Conservation (phyloP, 2,113 vertebrate genomes). For the Zootoca vivipara region DNA sequence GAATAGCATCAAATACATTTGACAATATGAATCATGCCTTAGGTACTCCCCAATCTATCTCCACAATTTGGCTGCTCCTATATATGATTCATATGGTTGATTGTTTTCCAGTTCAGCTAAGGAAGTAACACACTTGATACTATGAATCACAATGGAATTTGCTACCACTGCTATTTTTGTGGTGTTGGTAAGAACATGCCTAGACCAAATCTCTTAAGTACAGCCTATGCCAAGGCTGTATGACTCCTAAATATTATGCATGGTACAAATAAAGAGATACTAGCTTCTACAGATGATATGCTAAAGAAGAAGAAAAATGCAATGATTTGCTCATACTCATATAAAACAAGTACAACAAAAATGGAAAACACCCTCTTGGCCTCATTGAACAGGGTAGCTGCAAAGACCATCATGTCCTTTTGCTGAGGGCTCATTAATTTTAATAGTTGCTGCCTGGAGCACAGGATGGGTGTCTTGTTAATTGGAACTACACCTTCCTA, state of each 20-base stretch:
- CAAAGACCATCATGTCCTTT: slow-evolving; percentile 59
- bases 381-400: slow-evolving; percentile 54
- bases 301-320: slow-evolving; percentile 41
- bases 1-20: background rate
- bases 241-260: slow-evolving; percentile 49
- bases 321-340: slow-evolving; percentile 58
- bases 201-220: background rate
- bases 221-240: background rate
- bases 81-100: background rate
- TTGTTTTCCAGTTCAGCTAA: background rate
- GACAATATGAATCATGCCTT: background rate
- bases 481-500: slow-evolving; percentile 62
- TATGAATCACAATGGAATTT: background rate
- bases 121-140: background rate
- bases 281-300: slow-evolving; percentile 57
- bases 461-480: slow-evolving; percentile 65
- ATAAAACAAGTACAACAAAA: slow-evolving; percentile 57
- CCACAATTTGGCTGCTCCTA: background rate
- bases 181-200: background rate
- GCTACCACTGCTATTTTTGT: background rate
- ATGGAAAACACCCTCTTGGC: slow-evolving; percentile 47
- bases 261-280: slow-evolving; percentile 46
- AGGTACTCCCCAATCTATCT: background rate
- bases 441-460: slow-evolving; percentile 67
- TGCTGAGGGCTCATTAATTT: slow-evolving; percentile 65